A percentile compares a stretch with the other conserved stretches of the same genome.
phyloP scores from a whole-genome alignment of 2,113 vertebrate species.

The Corythornis vintsioides region DNA sequence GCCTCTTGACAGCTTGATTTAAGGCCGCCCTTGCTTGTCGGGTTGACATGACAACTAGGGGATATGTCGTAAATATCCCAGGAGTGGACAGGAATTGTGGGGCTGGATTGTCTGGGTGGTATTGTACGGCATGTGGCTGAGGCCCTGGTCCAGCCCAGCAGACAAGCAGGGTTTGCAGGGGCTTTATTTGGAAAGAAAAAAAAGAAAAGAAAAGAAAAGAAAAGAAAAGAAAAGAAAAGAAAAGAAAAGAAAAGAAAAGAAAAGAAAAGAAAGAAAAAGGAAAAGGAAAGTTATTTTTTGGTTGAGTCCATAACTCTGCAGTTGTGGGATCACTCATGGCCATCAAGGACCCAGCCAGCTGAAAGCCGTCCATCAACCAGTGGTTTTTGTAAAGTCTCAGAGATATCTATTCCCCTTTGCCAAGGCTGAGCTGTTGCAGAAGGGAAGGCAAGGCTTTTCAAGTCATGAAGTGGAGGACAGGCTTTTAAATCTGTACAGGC shows the following conservation, averaged over 20 bases:
- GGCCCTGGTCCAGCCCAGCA: slow-evolving; percentile 33
- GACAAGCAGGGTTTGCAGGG: background rate
- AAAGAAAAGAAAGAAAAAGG: background rate
- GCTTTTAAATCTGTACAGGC: background rate
- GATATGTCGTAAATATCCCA: slow-evolving; percentile 79
- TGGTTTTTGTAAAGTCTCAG: background rate
- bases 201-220: background rate
- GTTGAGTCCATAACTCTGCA: background rate
- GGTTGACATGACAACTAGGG: slow-evolving; percentile 79
- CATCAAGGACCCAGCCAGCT: background rate
- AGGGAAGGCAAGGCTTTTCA: background rate
- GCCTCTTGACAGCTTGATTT: slow-evolving; percentile 75
- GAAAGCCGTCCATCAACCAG: slow-evolving; percentile 39
- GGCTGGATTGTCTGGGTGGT: slow-evolving; percentile 71
- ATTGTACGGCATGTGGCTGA: slow-evolving; percentile 76
- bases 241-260: background rate
- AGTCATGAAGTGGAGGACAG: background rate
- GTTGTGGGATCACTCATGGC: background rate
- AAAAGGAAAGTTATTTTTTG: background rate
- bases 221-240: rapidly evolving
- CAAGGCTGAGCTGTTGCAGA: background rate
- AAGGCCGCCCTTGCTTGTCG: slow-evolving; percentile 46
- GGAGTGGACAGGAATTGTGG: slow-evolving; percentile 72
- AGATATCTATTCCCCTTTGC: background rate
- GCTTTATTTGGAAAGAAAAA: slow-evolving; percentile 53